phyloP scores from a whole-genome alignment of 2,797 vertebrate genomes.

The Argyrosomus regius region DNA sequence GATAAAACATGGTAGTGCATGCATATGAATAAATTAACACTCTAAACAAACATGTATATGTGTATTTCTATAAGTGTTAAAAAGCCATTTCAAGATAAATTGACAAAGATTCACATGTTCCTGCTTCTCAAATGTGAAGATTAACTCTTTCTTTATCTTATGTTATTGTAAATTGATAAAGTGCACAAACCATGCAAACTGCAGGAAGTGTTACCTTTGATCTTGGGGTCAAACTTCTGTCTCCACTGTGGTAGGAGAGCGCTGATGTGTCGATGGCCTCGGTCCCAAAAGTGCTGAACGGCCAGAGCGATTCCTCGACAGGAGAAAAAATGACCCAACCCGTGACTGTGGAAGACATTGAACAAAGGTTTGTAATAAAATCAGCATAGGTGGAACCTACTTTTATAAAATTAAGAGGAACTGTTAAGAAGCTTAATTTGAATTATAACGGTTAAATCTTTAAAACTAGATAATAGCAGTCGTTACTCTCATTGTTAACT shows the following conservation, averaged over 20 bases:
- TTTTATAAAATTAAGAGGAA: not conserved
- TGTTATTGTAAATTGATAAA: not conserved
- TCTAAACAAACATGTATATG: no score
- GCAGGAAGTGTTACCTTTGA: conserved; percentile 83
- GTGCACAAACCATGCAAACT: not conserved
- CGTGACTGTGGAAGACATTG: conserved; percentile 75
- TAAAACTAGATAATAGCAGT: no score
- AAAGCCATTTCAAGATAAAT: no score
- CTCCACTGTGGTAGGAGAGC: conserved; percentile 91
- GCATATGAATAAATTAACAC: no score
- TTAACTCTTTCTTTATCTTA: not conserved
- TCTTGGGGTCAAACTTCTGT: conserved; percentile 85
- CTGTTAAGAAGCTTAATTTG: not conserved
- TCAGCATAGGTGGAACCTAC: not conserved
- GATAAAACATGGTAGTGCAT: not conserved
- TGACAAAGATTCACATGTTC: not conserved
- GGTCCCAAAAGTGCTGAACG: conserved; percentile 93
- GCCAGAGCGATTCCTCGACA: conserved; percentile 93
- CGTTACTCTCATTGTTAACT: not conserved
- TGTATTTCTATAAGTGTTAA: no score
- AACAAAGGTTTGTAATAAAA: not conserved
- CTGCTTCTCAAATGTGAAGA: not conserved
- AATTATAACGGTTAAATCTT: not conserved
- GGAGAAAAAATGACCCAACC: conserved; percentile 90
- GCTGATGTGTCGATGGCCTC: conserved; percentile 89